These are phyloP conservation scores for Enteromius treurensis DNA, from an alignment of 2,797 vertebrate genomes.

Conservation along the genomic window DNA sequence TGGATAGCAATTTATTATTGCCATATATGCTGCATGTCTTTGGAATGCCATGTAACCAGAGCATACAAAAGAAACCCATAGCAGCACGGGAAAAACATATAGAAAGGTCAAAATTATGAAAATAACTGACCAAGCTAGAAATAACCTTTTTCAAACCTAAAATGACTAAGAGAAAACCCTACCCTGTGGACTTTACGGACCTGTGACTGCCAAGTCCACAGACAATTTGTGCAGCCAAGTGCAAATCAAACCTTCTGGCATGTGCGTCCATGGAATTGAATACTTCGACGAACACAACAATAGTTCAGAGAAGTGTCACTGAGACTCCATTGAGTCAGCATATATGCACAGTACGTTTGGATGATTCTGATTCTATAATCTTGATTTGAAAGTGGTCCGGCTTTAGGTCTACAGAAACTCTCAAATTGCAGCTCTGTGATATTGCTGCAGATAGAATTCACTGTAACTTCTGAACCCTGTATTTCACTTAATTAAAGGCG, in stretches of 20 bases:
- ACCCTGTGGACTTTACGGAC: not conserved
- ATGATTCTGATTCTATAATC: slow-evolving; percentile 8
- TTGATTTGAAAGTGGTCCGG: not conserved
- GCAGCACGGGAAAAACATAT: not conserved
- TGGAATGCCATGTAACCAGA: not conserved
- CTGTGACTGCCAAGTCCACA: not conserved
- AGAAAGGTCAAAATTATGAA: not conserved
- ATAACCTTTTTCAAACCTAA: not conserved
- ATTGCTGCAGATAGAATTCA: slow-evolving; percentile 12
- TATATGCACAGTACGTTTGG: not conserved
- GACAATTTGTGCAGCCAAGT: not conserved
- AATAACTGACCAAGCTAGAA: not conserved
- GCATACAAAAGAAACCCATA: not conserved
- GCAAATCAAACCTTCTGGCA: not conserved
- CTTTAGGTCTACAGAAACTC: slow-evolving; percentile 14
- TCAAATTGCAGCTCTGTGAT: slow-evolving; percentile 22
- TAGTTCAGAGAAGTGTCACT: not conserved
- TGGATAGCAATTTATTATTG: not conserved
- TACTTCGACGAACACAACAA: not conserved
- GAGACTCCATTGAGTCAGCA: not conserved
- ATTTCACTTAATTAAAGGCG: slow-evolving; percentile 47
- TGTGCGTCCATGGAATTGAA: not conserved
- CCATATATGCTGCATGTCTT: not conserved
- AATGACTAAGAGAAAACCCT: not conserved
- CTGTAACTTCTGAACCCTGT: slow-evolving; percentile 23